phyloP scores from a whole-genome alignment of 2,113 vertebrate genomes.

The Microtus ochrogaster region DNA sequence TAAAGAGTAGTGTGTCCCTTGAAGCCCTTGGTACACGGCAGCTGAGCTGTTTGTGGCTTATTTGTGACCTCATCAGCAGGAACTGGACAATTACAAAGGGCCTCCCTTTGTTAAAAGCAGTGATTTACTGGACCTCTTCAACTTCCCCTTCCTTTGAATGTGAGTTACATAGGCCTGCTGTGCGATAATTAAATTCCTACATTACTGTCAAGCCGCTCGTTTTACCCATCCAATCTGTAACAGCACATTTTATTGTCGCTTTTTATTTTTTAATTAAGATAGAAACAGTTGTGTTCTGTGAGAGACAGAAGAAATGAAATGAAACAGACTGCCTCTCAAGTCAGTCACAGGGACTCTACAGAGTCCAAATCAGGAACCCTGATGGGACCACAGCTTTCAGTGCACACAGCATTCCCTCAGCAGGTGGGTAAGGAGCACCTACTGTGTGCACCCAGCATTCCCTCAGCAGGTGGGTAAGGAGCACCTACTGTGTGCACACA shows the following conservation, averaged over 20 bases:
- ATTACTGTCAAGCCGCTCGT: slow-evolving; percentile 69
- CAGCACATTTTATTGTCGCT: slow-evolving; percentile 67
- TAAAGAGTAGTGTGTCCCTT: neutral
- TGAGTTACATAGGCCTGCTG: slow-evolving; percentile 17
- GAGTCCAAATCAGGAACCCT: neutral
- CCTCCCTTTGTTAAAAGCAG: slow-evolving; percentile 50
- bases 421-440: no score
- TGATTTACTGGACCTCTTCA: slow-evolving; percentile 62
- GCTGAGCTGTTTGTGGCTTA: neutral
- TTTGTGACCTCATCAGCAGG: slow-evolving; percentile 48
- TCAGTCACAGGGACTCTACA: neutral
- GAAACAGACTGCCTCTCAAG: neutral
- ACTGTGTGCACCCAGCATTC: no score
- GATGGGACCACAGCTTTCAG: neutral
- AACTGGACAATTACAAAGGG: slow-evolving; percentile 38
- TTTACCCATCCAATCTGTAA: slow-evolving; percentile 66
- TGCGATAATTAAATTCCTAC: slow-evolving; percentile 72
- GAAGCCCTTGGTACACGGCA: neutral
- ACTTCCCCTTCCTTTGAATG: neutral
- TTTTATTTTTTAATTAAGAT: slow-evolving; percentile 77
- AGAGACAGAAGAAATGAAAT: slow-evolving; percentile 37
- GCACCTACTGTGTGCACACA: fast-evolving
- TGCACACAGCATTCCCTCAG: no score
- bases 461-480: fast-evolving
- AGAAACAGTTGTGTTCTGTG: slow-evolving; percentile 55